Evolutionary conservation across 1,140 invertebrate genomes (phyloP), one percentile per base, ranked within the genome.

Genomic region (Battus philenor): DNA sequence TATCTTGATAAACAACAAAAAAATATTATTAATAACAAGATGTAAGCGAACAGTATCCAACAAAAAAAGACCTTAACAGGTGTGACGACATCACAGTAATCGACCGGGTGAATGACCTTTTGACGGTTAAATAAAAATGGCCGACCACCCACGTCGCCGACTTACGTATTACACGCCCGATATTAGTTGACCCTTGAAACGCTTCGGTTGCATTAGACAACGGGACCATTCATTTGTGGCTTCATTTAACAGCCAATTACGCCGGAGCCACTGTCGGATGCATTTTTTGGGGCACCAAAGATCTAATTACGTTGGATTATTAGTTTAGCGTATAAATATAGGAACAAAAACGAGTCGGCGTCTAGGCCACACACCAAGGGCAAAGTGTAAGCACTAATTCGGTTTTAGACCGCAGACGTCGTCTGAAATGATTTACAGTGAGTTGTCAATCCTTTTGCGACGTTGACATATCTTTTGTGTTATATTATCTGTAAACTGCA

Each of bases 41-140:
- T 41, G 47, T 52, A 58, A 50, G 38, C 39, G 55, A 68, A 64
- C 60, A 67, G 60, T 65, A 55, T 62, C 63, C 70, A 59, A 67
- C 36, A 50, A 62, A 67, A n/a, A 68, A 60, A 67, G 48, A 45
- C 44, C 33, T 44, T 47, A 49, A 64, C 61, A 71, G 59, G 69
- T 73, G 72, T 66, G 52, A 58, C 50, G 44, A 34, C 38, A 22
- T 22, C 47, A 29, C 44, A 48, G 50, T 54, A 59, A 69, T 68
- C 47, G 52, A 13, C 29, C 30, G 53, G 68, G 60, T 71, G 50
- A 67, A 62, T 59, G 68, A 77, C 63, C 73, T 68, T 77, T 74
- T 77, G 70, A 72, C 70, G 61, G 54, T 46, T 58, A 56, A 70
- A 68, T 66, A 76, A 76, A 74, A 69, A 72, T 67, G 60, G 54